Percentiles rank a stretch among this genome's conserved stretches.
These are phyloP conservation scores for Brachycybe producta DNA, from an alignment of 2,888 invertebrate genomes.

Conservation along the genomic window DNA sequence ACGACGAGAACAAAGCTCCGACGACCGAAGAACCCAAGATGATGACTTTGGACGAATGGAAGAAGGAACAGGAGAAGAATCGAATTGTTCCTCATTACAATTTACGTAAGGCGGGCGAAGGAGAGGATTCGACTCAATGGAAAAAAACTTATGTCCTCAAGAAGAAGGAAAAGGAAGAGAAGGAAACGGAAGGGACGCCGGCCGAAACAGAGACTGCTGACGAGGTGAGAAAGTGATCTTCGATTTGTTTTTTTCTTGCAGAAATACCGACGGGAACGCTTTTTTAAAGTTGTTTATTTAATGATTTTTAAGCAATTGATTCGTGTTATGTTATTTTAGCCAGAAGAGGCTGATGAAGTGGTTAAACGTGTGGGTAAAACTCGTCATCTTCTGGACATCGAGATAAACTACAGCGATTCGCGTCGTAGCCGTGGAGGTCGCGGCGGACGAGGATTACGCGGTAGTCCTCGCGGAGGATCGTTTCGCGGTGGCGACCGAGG, in stretches of 20 bases:
- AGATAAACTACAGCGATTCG: conserved; percentile 72
- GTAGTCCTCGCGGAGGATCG: conserved; percentile 40
- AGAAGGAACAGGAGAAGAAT: conserved; percentile 58
- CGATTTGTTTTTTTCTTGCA: background rate
- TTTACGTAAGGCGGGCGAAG: conserved; percentile 85
- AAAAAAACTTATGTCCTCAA: conserved; percentile 33
- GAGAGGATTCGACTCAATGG: conserved; percentile 81
- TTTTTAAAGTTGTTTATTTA: background rate
- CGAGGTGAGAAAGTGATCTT: background rate
- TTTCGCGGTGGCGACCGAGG: conserved; percentile 9
- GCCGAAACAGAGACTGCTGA: too few species aligned
- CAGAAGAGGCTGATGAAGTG: conserved; percentile 46
- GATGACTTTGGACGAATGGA: conserved; percentile 89
- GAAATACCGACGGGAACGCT: background rate
- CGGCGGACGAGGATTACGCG: conserved; percentile 33
- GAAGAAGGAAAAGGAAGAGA: conserved; percentile 56
- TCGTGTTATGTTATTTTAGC: conserved; percentile 31
- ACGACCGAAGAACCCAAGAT: conserved; percentile 68
- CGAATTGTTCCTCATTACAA: conserved; percentile 78
- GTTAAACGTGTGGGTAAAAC: conserved; percentile 51
- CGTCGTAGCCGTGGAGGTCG: conserved; percentile 51
- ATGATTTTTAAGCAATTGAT: background rate
- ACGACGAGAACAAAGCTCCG: conserved; percentile 25
- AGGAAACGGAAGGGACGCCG: conserved; percentile 31
- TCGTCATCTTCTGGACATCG: conserved; percentile 72